Evolutionary conservation across 2,888 invertebrate genomes (phyloP).

Genomic region (Agrilus mali): DNA sequence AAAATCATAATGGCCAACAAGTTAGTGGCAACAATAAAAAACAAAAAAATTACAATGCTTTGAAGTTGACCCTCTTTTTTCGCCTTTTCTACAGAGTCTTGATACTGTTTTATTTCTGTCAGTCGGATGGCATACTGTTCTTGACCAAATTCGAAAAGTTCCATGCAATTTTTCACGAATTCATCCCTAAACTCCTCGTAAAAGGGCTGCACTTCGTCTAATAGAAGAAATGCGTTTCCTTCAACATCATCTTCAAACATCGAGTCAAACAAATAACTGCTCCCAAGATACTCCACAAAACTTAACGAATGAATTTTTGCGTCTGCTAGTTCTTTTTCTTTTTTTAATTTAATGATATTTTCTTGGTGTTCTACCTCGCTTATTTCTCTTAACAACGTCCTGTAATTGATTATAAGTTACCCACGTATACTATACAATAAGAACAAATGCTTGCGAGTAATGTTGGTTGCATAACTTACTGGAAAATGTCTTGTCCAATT

Average conservation of each 20-base stretch:
- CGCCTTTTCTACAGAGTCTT: conserved; percentile 48
- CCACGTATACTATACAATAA: too few relatives aligned
- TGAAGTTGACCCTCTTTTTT: conserved; percentile 44
- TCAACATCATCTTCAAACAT: conserved; percentile 59
- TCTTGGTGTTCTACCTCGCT: conserved; percentile 33
- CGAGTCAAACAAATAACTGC: conserved; percentile 51
- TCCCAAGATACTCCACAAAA: conserved; percentile 65
- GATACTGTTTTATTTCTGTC: conserved; percentile 47
- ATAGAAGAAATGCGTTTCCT: conserved; percentile 46
- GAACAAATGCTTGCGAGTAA: too few relatives aligned
- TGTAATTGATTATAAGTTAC: not conserved
- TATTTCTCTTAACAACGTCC: not conserved
- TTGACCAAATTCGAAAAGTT: conserved; percentile 54
- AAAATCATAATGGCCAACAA: too few relatives aligned
- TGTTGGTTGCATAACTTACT: not conserved
- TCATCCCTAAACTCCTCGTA: conserved; percentile 47
- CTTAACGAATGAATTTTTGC: conserved; percentile 52
- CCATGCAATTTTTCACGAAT: conserved; percentile 44
- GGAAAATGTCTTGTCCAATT: conserved; percentile 27
- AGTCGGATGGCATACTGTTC: conserved; percentile 50
- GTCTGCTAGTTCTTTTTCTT: conserved; percentile 37
- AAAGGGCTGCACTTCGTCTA: conserved; percentile 48
- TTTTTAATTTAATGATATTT: conserved; percentile 41
- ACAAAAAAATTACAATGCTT: conserved; percentile 44
- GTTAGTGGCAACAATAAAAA: too few relatives aligned